Percentiles rank a stretch among this genome's conserved stretches.
Evolutionary conservation across 2,888 invertebrate genomes (phyloP).

Genomic region (Morpho achilles): DNA sequence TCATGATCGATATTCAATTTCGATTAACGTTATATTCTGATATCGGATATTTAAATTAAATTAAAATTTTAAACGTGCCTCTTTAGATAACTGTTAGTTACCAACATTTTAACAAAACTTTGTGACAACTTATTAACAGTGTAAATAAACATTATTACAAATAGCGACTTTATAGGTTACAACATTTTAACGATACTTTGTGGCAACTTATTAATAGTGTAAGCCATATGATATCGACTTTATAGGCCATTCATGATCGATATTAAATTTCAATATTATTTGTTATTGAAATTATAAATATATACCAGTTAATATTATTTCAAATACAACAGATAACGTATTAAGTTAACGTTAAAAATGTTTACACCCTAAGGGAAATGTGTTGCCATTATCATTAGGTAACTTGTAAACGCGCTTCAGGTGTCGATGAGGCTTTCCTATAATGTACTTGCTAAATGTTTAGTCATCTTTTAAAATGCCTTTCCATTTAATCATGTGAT

Average conservation of each 20-base stretch:
- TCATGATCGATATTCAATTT: conserved; percentile 1
- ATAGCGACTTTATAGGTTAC: too few relatives aligned
- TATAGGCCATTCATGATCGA: conserved; percentile 7
- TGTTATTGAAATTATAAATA: too few relatives aligned
- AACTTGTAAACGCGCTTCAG: conserved; percentile 22
- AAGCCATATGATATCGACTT: conserved; percentile 15
- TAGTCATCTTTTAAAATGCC: conserved; percentile 2
- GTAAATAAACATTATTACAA: too few relatives aligned
- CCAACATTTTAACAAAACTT: too few relatives aligned
- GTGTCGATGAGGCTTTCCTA: conserved; percentile 22
- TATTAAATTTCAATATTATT: too few relatives aligned
- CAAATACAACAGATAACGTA: conserved; percentile 3
- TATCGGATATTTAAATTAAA: background rate
- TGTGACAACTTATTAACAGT: too few relatives aligned
- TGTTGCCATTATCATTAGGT: conserved; percentile 23
- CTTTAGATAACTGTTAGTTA: background rate
- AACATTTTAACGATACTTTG: too few relatives aligned
- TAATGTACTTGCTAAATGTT: conserved; percentile 16
- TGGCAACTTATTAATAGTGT: background rate
- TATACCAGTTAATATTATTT: conserved; percentile 3
- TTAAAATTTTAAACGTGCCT: background rate
- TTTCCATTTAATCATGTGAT: background rate
- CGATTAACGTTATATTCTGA: conserved; percentile 1
- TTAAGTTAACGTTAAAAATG: conserved; percentile 18
- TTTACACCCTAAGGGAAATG: conserved; percentile 14